Conservation (phyloP, 92 coral and sea anemone species). For the Hydrozoanthus gracilis region DNA sequence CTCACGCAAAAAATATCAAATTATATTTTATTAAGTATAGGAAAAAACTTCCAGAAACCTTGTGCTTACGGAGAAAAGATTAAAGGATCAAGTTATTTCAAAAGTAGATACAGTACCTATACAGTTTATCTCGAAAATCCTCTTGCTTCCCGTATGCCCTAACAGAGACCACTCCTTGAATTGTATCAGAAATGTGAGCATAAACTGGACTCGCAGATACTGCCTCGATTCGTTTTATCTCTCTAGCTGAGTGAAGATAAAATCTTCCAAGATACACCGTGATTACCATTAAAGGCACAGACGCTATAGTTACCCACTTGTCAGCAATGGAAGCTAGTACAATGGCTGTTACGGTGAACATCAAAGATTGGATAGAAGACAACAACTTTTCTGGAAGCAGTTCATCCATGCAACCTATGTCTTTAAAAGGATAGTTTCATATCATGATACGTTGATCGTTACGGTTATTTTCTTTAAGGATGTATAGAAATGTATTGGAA, state of each 20-base stretch:
- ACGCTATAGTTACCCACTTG: conserved; percentile 38
- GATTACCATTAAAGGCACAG: not conserved
- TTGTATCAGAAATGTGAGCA: conserved; percentile 45
- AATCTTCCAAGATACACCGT: not conserved
- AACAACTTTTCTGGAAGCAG: conserved; percentile 35
- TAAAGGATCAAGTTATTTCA: no score
- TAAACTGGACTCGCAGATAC: conserved; percentile 52
- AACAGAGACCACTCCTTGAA: conserved; percentile 40
- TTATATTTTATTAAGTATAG: no score
- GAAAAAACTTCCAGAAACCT: no score
- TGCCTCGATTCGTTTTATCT: conserved; percentile 55
- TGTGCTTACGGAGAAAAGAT: no score
- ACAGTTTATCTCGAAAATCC: conserved; percentile 25
- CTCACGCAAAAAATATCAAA: no score
- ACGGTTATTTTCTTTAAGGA: no score
- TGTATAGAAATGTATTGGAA: no score
- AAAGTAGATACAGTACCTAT: conserved; percentile 21
- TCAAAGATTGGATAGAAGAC: conserved; percentile 36
- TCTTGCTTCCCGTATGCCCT: conserved; percentile 45
- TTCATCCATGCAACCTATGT: conserved; percentile 40
- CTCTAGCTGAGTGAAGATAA: conserved; percentile 41
- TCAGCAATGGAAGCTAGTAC: conserved; percentile 24
- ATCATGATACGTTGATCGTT: no score
- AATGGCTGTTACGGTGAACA: conserved; percentile 34
- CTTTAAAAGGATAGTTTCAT: not conserved